These are phyloP conservation scores for Andrena praecox DNA, from an alignment of 2,888 invertebrate species.

Conservation along the genomic window DNA sequence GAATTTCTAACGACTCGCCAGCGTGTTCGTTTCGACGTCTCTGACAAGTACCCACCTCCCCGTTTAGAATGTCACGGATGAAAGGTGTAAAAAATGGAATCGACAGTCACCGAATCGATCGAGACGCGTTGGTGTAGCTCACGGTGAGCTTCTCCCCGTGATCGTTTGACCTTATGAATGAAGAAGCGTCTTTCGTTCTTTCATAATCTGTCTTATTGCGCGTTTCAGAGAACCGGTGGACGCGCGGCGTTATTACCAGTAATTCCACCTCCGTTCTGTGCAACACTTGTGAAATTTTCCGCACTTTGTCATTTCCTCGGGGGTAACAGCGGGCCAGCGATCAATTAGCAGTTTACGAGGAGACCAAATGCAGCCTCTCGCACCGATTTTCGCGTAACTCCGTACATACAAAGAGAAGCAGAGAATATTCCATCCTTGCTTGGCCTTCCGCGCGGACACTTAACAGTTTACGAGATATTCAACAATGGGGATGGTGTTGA, in stretches of 20 bases:
- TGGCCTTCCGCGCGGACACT: no score
- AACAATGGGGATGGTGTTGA: no score
- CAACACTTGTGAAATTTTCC: conserved; percentile 65
- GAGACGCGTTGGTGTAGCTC: neutral
- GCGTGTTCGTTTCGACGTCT: conserved; percentile 3
- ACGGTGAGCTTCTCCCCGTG: conserved; percentile 12
- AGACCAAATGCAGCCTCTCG: conserved; percentile 5
- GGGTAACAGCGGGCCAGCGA: conserved; percentile 42
- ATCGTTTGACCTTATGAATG: conserved; percentile 75
- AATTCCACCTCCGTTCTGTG: conserved; percentile 66
- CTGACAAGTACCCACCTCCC: conserved; percentile 12
- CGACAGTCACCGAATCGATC: conserved; percentile 34
- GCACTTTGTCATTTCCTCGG: conserved; percentile 63
- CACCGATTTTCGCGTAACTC: no score
- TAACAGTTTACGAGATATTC: no score
- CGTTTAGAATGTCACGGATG: neutral
- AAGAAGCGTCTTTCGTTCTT: conserved; percentile 72
- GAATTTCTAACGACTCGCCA: no score
- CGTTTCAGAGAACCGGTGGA: conserved; percentile 68
- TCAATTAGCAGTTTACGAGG: conserved; percentile 60
- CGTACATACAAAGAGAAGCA: no score
- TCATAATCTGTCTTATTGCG: conserved; percentile 77
- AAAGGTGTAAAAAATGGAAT: conserved; percentile 6
- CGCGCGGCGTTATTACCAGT: conserved; percentile 68
- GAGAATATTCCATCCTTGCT: no score